These are phyloP conservation scores for Catagonus wagneri DNA, from an alignment of 2,113 vertebrate genomes.

Conservation along the genomic window DNA sequence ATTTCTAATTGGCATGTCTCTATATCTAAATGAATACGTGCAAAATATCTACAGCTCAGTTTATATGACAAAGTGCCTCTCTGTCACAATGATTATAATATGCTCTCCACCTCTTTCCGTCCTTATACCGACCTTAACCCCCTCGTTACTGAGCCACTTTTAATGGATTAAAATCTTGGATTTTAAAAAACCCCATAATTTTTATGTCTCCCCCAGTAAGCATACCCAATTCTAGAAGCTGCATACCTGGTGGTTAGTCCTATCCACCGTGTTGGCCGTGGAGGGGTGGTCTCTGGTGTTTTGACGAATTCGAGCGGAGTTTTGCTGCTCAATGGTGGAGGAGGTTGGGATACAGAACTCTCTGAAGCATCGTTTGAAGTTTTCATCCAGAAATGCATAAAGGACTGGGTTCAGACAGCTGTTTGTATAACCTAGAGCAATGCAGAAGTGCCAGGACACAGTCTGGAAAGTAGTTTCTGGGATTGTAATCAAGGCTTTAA, in stretches of 20 bases:
- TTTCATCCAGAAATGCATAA: conserved; percentile 99
- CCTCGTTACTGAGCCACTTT: neutral
- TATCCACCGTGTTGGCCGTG: conserved; percentile 94
- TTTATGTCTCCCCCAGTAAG: conserved; percentile 89
- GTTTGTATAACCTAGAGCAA: conserved; percentile 98
- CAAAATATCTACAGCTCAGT: neutral
- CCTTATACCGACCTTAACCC: neutral
- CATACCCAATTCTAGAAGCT: conserved; percentile 89
- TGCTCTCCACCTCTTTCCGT: neutral
- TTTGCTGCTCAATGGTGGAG: conserved; percentile 94
- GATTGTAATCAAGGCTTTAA: conserved; percentile 96
- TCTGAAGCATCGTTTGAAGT: conserved; percentile 99
- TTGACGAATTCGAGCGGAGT: conserved; percentile 93
- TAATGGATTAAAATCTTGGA: conserved; percentile 83
- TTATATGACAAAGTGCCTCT: neutral
- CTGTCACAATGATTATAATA: neutral
- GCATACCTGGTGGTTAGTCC: conserved; percentile 98
- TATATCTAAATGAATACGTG: neutral
- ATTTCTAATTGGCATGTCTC: neutral
- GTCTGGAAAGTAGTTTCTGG: conserved; percentile 96
- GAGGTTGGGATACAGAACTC: conserved; percentile 98
- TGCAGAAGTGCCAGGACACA: conserved; percentile 99
- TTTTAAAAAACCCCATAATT: conserved; percentile 89
- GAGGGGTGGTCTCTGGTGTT: conserved; percentile 93
- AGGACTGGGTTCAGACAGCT: conserved; percentile 99